Percentiles rank a stretch among this genome's conserved stretches.
Conservation (phyloP, 2,113 vertebrate genomes). For the Ictalurus furcatus region DNA sequence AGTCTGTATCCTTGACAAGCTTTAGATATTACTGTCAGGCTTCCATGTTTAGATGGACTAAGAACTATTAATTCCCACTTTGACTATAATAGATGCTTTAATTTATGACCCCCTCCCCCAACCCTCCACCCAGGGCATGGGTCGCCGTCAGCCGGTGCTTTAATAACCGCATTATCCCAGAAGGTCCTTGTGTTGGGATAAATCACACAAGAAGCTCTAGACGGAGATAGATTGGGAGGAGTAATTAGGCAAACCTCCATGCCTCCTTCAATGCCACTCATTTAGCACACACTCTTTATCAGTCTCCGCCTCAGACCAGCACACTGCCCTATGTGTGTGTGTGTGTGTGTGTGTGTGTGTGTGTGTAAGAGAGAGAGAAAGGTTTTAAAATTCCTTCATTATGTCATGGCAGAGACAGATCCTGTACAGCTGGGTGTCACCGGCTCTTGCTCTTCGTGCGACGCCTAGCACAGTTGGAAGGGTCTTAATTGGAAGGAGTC, state of each 20-base stretch:
- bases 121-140: conserved; percentile 66
- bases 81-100: conserved; percentile 80
- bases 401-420: conserved; percentile 93
- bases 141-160: conserved; percentile 70
- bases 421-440: conserved; percentile 94
- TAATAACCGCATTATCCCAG: conserved; percentile 77
- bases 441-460: conserved; percentile 77
- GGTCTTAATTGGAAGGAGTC: conserved; percentile 61
- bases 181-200: conserved; percentile 78
- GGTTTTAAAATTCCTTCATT: conserved; percentile 80
- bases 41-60: conserved; percentile 69
- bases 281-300: conserved; percentile 57
- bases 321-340: conserved; percentile 15
- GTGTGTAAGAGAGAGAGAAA: conserved; percentile 12
- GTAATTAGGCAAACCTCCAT: conserved; percentile 79
- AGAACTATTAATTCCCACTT: conserved; percentile 76
- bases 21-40: conserved; percentile 51
- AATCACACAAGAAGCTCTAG: conserved; percentile 79
- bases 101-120: conserved; percentile 62
- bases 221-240: conserved; percentile 73
- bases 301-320: not conserved
- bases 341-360: conserved; percentile 9
- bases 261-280: conserved; percentile 74
- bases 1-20: conserved; percentile 8
- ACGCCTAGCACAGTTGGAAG: conserved; percentile 89